Percentiles rank a stretch among this genome's conserved stretches.
These are phyloP conservation scores for Chloromyia formosa DNA, from an alignment of 2,888 invertebrate species.

Conservation along the genomic window DNA sequence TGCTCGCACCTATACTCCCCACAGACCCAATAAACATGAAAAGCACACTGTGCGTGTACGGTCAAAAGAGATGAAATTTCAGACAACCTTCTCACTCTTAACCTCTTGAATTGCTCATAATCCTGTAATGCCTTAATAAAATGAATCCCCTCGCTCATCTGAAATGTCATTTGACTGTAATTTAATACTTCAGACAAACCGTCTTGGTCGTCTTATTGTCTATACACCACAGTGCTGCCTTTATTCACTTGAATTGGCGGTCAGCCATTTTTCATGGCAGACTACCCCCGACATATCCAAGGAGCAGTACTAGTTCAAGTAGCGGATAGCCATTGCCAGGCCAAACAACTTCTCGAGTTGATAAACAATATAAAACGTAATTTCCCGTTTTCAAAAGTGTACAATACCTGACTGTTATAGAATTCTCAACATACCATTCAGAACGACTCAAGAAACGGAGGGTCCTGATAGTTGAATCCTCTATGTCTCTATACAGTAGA, in stretches of 20 bases:
- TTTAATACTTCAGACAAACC: constrained; percentile 13
- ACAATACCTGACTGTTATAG: not conserved
- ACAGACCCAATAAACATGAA: too few relatives aligned
- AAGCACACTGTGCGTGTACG: too few relatives aligned
- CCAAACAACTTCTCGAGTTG: too few relatives aligned
- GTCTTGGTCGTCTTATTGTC: not conserved
- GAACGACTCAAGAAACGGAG: not conserved
- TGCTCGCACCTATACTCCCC: too few relatives aligned
- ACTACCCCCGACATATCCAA: too few relatives aligned
- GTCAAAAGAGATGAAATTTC: not conserved
- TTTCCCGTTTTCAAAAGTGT: not conserved
- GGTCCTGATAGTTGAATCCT: not conserved
- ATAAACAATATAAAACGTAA: not conserved
- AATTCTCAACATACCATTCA: too few relatives aligned
- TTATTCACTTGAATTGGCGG: not conserved
- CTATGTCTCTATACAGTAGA: not conserved
- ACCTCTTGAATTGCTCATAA: not conserved
- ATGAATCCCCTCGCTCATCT: not conserved
- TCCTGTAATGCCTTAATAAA: constrained; percentile 17
- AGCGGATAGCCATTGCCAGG: too few relatives aligned
- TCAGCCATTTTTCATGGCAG: too few relatives aligned
- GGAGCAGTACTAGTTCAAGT: too few relatives aligned
- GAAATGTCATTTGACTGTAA: constrained; percentile 11
- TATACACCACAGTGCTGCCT: not conserved
- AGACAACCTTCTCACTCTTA: not conserved